Conservation (phyloP, 2,113 vertebrate genomes). For the Lagenorhynchus albirostris region DNA sequence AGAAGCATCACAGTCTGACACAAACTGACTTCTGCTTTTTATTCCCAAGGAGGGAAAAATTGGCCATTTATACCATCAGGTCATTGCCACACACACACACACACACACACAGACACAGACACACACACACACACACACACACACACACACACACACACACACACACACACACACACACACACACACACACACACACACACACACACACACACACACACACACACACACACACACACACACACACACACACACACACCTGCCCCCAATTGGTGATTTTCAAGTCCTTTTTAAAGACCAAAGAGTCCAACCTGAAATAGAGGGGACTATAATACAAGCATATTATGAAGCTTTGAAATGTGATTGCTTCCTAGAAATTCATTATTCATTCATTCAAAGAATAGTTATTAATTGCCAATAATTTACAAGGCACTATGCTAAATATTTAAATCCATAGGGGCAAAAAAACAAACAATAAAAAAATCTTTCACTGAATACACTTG, state of each 20-base stretch:
- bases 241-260: too few species aligned
- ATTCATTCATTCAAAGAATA: neutral
- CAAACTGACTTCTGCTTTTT: slow-evolving; percentile 12
- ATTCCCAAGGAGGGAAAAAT: neutral
- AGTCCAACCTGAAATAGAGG: neutral
- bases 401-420: neutral
- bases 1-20: neutral
- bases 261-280: neutral
- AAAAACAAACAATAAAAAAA: neutral
- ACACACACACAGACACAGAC: too few species aligned
- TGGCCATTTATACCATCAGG: neutral
- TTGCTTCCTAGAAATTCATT: neutral
- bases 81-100: too few species aligned
- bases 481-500: neutral
- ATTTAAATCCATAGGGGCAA: neutral
- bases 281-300: neutral
- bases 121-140: too few species aligned
- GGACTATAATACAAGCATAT: neutral
- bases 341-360: neutral
- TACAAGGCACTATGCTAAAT: neutral
- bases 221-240: too few species aligned
- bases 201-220: too few species aligned
- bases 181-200: too few species aligned
- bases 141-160: too few species aligned
- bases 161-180: too few species aligned